Base-by-base conservation (phyloP, 2,797 vertebrate species). In the Poeciliopsis infans region DNA sequence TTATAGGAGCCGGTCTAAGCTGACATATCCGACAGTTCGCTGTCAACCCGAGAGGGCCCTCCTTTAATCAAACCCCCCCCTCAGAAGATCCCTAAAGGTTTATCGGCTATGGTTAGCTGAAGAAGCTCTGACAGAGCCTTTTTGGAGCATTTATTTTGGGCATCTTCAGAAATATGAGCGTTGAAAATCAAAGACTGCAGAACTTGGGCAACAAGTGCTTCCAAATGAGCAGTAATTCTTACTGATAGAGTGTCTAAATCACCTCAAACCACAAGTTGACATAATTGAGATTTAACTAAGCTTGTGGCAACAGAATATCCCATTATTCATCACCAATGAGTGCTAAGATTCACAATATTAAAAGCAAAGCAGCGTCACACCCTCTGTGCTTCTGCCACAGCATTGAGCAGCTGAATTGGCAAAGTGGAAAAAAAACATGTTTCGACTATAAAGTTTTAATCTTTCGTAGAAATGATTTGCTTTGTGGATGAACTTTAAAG, bases 1-100 rank as follows among this genome's bases (percentile, higher is more conserved):
- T 90, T 87, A 82, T 76, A 70, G 74, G 31, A 77, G 46, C 59
- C 78, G 71, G 79, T 78, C 83, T 82, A 61, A 75, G 77, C 72
- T 55, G 92, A 91, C 84, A 87, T 72, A 74, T 83, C 87, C 83
- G 89, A 84, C 88, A 86, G 79, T 70, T 78, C 59, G 71, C 73
- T 80, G 87, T 88, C 84, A 72, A 77, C 72, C 86, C 36, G 7
- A 72, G 72, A 83, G 47, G 76, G 78, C 75, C 76, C 72, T 78
- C 23, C 87, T 89, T 85, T 84, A 80, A 92, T 85, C 89, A 82
- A 79, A 74, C 75, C 36, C 70, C 33, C 41, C 39, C 72, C 74
- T 76, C 53, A 69, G 77, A 75, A 66, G 74, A 75, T 88, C 78
- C 87, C 86, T 83, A 7, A 72, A 87, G 88, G 84, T 84, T 80